Evolutionary conservation across 1,140 invertebrate species (phyloP).

Genomic region (Drosophila aff.): DNA sequence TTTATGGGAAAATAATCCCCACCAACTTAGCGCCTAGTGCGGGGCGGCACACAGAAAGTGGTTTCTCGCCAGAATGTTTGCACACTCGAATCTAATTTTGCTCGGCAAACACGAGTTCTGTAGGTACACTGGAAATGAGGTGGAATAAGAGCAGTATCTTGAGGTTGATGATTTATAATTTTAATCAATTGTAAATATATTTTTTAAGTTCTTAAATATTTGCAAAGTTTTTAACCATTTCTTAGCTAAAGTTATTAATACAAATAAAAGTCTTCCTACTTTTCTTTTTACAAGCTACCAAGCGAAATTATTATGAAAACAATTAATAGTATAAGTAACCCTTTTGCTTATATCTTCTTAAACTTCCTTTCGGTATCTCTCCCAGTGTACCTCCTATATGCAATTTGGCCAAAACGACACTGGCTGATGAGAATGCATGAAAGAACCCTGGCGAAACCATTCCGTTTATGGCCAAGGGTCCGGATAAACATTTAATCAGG

Average conservation of each 20-base stretch:
- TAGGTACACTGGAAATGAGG: background rate
- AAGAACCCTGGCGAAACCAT: slow-evolving; percentile 11
- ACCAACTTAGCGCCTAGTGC: slow-evolving; percentile 66
- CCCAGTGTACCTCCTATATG: slow-evolving; percentile 18
- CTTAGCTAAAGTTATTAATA: no score
- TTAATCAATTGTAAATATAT: background rate
- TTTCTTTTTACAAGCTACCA: no score
- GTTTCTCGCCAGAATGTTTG: slow-evolving; percentile 36
- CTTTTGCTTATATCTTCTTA: background rate
- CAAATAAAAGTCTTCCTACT: background rate
- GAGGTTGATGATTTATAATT: background rate
- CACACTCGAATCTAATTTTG: slow-evolving; percentile 53
- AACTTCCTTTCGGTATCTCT: background rate
- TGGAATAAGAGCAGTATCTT: background rate
- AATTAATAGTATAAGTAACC: background rate
- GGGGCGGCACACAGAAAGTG: slow-evolving; percentile 28
- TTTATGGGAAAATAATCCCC: slow-evolving; percentile 80
- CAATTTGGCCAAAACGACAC: slow-evolving; percentile 45
- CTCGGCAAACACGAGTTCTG: slow-evolving; percentile 25
- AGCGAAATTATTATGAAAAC: background rate
- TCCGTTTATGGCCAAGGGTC: slow-evolving; percentile 14
- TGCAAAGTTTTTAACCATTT: no score
- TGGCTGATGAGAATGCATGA: slow-evolving; percentile 45
- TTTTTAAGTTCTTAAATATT: background rate
- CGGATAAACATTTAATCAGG: slow-evolving; percentile 47